Base-by-base conservation (phyloP, 2,113 vertebrate genomes). In the Formicarius rufipectus region DNA sequence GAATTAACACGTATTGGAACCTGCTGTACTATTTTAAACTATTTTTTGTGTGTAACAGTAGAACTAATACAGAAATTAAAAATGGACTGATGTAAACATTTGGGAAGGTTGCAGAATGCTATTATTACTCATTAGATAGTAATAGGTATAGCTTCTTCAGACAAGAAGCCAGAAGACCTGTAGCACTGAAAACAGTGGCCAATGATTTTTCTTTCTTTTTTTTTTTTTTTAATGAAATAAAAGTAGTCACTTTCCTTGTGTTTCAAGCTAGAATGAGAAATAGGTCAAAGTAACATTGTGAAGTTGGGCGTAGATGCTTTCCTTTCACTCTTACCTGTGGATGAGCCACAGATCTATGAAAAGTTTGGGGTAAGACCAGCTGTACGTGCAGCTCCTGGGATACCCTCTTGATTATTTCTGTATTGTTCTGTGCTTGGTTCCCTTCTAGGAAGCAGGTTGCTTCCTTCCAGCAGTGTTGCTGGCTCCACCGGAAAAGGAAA, bases 401-500 rank as follows among this genome's bases (percentile, higher is more conserved):
- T 84, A 60, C 33, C 31, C n/a, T 91, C 75, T 89, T 95, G 85
- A 88, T 91, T 74, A 50, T 87, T 78, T 69, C 49, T 96, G 44
- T 92, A 47, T 87, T 96, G 73, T 94, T 96, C 73, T 93, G 60
- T 89, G 77, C 89, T 96, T 97, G 88, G 56, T 95, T 95, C 69
- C 75, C 45, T 96, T 97, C 86, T 95, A 97, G 96, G 95, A 95
- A 97, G 95, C 84, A 95, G 94, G 62, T 95, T 97, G 96, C 96
- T 97, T 95, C 96, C 96, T 89, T 92, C 92, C 64, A 95, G 95
- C 95, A 94, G 66, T 73, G 75, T 93, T 91, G 87, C 93, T 87
- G 89, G 92, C 72, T 95, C 94, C 85, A 86, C 66, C 80, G 94
- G 95, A 77, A 96, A 97, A 94, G 92, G 92, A 90, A 93, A 95